These are phyloP conservation scores for Orgyia antiqua DNA, from an alignment of 2,888 invertebrate species.

Conservation along the genomic window DNA sequence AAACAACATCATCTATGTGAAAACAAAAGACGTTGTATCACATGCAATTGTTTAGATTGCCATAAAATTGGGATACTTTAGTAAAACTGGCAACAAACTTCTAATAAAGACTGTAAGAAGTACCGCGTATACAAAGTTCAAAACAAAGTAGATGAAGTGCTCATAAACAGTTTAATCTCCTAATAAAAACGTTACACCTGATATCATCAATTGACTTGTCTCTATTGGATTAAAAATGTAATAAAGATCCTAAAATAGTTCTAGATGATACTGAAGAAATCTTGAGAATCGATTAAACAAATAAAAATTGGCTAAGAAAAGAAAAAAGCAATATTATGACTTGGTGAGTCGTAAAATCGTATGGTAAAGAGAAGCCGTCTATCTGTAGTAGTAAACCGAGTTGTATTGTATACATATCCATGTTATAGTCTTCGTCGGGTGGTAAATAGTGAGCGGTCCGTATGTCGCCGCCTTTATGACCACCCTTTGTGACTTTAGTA, in stretches of 20 bases:
- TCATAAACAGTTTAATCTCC: conserved; percentile 69
- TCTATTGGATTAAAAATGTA: conserved; percentile 60
- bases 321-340: conserved; percentile 13
- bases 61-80: conserved; percentile 46
- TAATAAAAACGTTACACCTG: conserved; percentile 72
- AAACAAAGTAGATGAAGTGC: conserved; percentile 67
- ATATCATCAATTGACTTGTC: conserved; percentile 58
- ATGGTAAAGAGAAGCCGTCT: conserved; percentile 74
- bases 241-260: conserved; percentile 65
- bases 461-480: conserved; percentile 73
- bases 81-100: conserved; percentile 37
- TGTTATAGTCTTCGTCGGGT: conserved; percentile 51
- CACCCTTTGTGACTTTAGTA: conserved; percentile 62
- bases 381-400: conserved; percentile 69
- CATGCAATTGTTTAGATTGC: conserved; percentile 33
- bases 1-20: conserved; percentile 35
- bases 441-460: conserved; percentile 67
- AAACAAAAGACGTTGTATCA: conserved; percentile 36
- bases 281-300: conserved; percentile 77
- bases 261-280: conserved; percentile 37
- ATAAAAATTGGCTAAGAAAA: conserved; percentile 69
- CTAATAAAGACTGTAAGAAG: conserved; percentile 48
- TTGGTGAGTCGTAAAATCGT: conserved; percentile 71
- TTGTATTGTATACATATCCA: conserved; percentile 72
- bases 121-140: conserved; percentile 49